Conservation (phyloP, 2,888 invertebrate genomes). For the Ischnus inquisitorius region DNA sequence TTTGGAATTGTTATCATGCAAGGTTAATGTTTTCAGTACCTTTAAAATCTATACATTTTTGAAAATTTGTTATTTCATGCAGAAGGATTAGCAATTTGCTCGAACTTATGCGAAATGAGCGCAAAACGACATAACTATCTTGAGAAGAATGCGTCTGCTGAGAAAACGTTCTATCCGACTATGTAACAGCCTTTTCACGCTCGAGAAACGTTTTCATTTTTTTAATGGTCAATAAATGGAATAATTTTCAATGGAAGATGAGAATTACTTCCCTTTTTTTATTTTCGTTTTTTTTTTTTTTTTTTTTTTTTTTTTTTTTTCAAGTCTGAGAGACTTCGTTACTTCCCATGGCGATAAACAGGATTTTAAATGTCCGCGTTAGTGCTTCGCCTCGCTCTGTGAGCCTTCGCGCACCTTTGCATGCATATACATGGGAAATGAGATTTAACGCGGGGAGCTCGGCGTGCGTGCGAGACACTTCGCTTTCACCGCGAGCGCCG, state of each 20-base stretch:
- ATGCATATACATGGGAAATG: conserved; percentile 5
- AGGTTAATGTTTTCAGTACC: too few relatives aligned
- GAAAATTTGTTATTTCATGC: too few relatives aligned
- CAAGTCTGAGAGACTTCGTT: conserved; percentile 30
- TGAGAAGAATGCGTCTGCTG: too few relatives aligned
- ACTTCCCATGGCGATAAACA: conserved; percentile 50
- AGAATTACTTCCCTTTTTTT: conserved; percentile 21
- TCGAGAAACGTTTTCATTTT: not conserved
- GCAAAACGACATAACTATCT: too few relatives aligned
- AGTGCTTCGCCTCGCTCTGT: conserved; percentile 19
- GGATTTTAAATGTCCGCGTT: conserved; percentile 21
- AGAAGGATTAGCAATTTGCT: too few relatives aligned
- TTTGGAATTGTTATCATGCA: too few relatives aligned
- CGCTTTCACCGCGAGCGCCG: conserved; percentile 71
- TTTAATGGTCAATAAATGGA: too few relatives aligned
- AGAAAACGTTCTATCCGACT: not conserved
- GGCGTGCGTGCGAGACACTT: conserved; percentile 66
- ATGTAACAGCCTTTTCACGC: not conserved
- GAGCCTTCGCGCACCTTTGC: not conserved
- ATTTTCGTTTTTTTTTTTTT: too few relatives aligned
- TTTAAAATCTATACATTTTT: too few relatives aligned
- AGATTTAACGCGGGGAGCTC: conserved; percentile 20
- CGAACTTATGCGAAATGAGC: too few relatives aligned
- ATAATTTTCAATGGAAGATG: conserved; percentile 35
- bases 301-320: conserved; percentile 21